Conservation (phyloP, 2,888 invertebrate genomes). For the Diogma glabrata region DNA sequence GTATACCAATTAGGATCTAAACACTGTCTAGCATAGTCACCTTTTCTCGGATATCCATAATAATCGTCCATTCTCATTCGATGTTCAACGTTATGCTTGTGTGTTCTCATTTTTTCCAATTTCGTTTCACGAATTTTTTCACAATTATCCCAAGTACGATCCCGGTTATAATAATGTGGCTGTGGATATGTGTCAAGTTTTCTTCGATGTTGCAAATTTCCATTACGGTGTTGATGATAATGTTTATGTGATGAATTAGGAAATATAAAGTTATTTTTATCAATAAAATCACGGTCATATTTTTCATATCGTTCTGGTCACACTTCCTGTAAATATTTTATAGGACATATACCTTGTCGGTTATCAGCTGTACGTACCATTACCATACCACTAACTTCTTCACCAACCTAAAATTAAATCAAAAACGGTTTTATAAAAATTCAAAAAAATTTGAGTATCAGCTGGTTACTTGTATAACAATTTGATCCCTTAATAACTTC, state of each 20-base stretch:
- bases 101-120: slow-evolving; percentile 31
- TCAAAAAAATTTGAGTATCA: too few relatives aligned
- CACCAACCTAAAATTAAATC: too few relatives aligned
- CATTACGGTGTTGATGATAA: too few relatives aligned
- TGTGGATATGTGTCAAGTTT: slow-evolving; percentile 10
- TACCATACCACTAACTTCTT: slow-evolving; percentile 87
- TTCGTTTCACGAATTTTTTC: slow-evolving; percentile 36
- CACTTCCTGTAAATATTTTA: slow-evolving; percentile 90
- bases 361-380: slow-evolving; percentile 88
- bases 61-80: slow-evolving; percentile 10
- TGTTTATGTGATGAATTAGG: too few relatives aligned
- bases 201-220: slow-evolving; percentile 7
- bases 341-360: slow-evolving; percentile 86
- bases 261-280: too few relatives aligned
- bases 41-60: slow-evolving; percentile 5
- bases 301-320: too few relatives aligned
- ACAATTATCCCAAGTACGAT: slow-evolving; percentile 38
- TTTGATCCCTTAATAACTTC: slow-evolving; percentile 81
- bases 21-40: slow-evolving; percentile 28
- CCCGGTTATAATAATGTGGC: slow-evolving; percentile 20
- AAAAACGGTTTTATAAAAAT: too few relatives aligned
- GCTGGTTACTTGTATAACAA: slow-evolving; percentile 78
- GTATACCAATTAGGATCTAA: slow-evolving; percentile 37
- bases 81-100: slow-evolving; percentile 14
- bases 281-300: too few relatives aligned